Evolutionary conservation across 2,113 vertebrate species (phyloP), one percentile per base, ranked within the genome.

Genomic region (Caranx ignobilis): DNA sequence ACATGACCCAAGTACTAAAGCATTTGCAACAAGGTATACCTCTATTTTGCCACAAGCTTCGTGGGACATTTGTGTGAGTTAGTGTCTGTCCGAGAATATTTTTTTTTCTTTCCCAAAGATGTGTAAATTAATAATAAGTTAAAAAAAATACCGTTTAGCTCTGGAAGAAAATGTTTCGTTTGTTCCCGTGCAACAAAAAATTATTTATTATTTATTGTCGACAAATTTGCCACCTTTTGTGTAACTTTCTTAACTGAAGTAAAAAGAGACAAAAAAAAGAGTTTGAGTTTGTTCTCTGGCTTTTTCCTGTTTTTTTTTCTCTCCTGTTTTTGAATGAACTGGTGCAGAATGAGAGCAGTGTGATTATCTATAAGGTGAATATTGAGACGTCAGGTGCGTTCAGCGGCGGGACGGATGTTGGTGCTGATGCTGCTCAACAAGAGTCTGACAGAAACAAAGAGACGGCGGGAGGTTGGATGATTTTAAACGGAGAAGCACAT

Each of bases 161-260:
- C 90, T 94, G 91, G 91, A 95, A 92, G 79, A 91, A 85, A 87
- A 77, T 83, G 86, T 93, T 96, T 96, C 95, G 93, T 97, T 97
- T 96, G 95, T 96, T 98, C 95, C 95, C 95, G 96, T 96, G 96
- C 96, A 96, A 95, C 96, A 97, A 83, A 90, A 84, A 90, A 95
- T 96, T 97, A 98, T 98, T 98, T 98, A 98, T 98, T 98, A 98
- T 99, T 98, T 98, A 99, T 99, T 98, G 97, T 97, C 88, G 34
- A 94, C 95, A 96, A 95, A 97, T 95, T 97, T 97, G 97, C 96
- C 97, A 98, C 96, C 97, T 98, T 92, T 99, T 96, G 95, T 97
- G 97, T 96, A 96, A 95, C 94, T 95, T 96, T 96, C 96, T 96
- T 97, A 97, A 96, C 94, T 96, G 94, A 97, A 97, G 95, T 96